Base-by-base conservation (phyloP, 2,797 vertebrate species). In the Cyprinodon diabolis region DNA sequence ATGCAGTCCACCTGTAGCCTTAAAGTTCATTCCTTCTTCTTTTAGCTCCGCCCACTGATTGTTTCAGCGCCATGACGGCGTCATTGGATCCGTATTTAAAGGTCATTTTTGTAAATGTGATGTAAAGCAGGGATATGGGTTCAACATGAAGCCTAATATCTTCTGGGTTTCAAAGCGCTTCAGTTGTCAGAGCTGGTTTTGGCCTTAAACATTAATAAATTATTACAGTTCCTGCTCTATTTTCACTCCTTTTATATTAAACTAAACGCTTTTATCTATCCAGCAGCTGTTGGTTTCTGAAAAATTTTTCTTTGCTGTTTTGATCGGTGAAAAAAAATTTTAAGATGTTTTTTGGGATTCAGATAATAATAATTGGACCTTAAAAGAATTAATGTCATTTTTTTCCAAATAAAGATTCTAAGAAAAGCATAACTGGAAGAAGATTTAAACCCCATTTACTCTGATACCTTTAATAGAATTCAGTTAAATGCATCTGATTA, bases 241-340 rank as follows among this genome's bases (percentile, higher is more conserved):
- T 79, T 87, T 80, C 68, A 87, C 67, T 66, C 82, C 79, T 88
- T 90, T 87, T 90, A 89, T 90, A 93, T 91, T 92, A 93, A 94
- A 93, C 75, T 62, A 69, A 78, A 84, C 86, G 75, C 79, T 80
- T 77, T 74, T 79, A 74, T 72, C 71, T 56, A 72, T 71, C 71
- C 72, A 51, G 9, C 11, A 1, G 76, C 15, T 81, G 25, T 74
- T 17, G 30, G 4, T 57, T 19, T 70, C 19, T 54, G 25, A 43
- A 51, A 15, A 15, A 12, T 19, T 12, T 63, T 37, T 58, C 4
- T 15, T 60, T 30, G 35, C 57, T 37, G 14, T 60, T 63, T 62
- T 43, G 37, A 43, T 9, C 2, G 1, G 43, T 40, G 1, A 2
- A 37, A 5, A 63, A 40, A 63, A 15, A 3, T 60, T 60, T 58